Percentiles rank a stretch among this genome's conserved stretches.
Conservation (phyloP, 2,797 vertebrate species). For the Salarias fasciatus region DNA sequence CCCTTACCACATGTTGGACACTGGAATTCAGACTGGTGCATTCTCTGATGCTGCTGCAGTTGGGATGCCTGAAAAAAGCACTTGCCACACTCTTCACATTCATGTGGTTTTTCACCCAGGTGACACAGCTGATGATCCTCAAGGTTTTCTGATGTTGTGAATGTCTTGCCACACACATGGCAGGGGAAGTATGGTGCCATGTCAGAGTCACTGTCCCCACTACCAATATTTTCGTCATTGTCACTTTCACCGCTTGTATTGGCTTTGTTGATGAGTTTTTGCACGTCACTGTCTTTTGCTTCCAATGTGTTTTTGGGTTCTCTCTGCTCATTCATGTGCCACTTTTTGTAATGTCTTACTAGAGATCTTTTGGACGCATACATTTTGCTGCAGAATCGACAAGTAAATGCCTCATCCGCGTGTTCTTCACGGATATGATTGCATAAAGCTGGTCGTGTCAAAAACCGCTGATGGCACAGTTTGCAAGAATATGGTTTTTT, state of each 20-base stretch:
- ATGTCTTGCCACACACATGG: conserved; percentile 87
- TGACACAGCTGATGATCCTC: conserved; percentile 87
- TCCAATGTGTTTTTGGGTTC: conserved; percentile 12
- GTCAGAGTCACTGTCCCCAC: conserved; percentile 78
- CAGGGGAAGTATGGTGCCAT: conserved; percentile 86
- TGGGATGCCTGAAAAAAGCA: conserved; percentile 84
- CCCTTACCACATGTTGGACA: conserved; percentile 84
- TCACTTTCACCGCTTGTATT: conserved; percentile 58
- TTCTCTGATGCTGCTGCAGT: conserved; percentile 84
- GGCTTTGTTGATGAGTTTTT: conserved; percentile 51
- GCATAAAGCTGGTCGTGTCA: conserved; percentile 64
- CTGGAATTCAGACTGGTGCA: conserved; percentile 86
- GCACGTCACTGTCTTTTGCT: conserved; percentile 39
- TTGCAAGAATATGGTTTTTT: conserved; percentile 74
- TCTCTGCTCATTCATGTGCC: conserved; percentile 60
- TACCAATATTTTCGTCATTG: conserved; percentile 50
- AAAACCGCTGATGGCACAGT: conserved; percentile 73
- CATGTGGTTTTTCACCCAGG: conserved; percentile 85
- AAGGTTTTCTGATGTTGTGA: conserved; percentile 83
- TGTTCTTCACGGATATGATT: conserved; percentile 73
- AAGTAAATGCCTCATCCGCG: conserved; percentile 59
- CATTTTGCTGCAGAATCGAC: conserved; percentile 75
- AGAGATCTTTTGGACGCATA: conserved; percentile 77
- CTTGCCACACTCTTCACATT: conserved; percentile 84
- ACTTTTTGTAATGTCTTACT: conserved; percentile 71